Evolutionary conservation across 2,113 vertebrate genomes (phyloP).

Genomic region (Paracanthobrama guichenoti): DNA sequence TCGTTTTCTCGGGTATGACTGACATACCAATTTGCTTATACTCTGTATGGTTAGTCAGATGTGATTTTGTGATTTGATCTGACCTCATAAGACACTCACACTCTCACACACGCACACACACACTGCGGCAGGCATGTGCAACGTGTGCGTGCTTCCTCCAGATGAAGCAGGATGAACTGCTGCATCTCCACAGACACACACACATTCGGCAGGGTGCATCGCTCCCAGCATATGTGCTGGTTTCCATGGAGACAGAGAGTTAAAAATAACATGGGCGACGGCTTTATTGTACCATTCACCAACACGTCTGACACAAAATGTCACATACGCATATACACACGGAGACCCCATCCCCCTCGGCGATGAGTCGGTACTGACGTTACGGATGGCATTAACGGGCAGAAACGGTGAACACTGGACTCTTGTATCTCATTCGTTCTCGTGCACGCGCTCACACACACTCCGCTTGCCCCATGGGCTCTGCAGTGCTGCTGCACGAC

Average conservation of each 20-base stretch:
- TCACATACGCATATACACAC: conserved; percentile 40
- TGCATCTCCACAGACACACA: conserved; percentile 43
- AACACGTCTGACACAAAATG: conserved; percentile 57
- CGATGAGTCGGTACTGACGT: conserved; percentile 32
- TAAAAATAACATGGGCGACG: conserved; percentile 63
- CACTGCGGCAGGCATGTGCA: conserved; percentile 39
- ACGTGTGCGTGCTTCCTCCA: conserved; percentile 23
- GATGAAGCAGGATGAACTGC: conserved; percentile 49
- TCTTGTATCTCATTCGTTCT: neutral
- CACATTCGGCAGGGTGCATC: conserved; percentile 44
- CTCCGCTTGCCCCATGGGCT: conserved; percentile 43
- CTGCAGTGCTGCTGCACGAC: conserved; percentile 56
- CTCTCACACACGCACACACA: conserved; percentile 42
- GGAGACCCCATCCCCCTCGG: conserved; percentile 12
- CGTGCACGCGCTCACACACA: conserved; percentile 18
- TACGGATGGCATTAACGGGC: conserved; percentile 27
- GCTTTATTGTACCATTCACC: conserved; percentile 59
- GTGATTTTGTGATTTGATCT: conserved; percentile 15
- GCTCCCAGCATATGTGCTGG: conserved; percentile 59
- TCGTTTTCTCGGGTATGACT: neutral
- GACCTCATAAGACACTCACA: conserved; percentile 48
- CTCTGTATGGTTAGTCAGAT: conserved; percentile 4
- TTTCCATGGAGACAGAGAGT: conserved; percentile 68
- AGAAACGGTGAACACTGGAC: conserved; percentile 23
- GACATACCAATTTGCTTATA: neutral